These are phyloP conservation scores for Selenia dentaria DNA, from an alignment of 2,888 invertebrate genomes.

Conservation along the genomic window DNA sequence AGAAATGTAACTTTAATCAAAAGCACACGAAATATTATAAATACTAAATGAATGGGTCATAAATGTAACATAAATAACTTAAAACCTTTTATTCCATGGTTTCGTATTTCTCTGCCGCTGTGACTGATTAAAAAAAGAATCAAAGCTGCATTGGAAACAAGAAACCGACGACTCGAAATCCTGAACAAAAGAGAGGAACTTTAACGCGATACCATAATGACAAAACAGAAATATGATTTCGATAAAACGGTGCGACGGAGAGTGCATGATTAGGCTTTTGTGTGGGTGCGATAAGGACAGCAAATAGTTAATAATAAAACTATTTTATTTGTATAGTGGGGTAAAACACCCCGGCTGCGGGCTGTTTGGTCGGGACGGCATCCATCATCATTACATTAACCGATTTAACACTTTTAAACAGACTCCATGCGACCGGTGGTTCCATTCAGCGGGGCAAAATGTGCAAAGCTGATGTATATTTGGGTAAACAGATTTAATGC, in stretches of 20 bases:
- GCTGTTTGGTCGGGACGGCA: slow-evolving; percentile 78
- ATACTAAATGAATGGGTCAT: slow-evolving; percentile 34
- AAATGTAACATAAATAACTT: slow-evolving; percentile 40
- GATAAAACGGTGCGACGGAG: slow-evolving; percentile 76
- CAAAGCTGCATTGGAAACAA: slow-evolving; percentile 75
- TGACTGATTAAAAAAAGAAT: slow-evolving; percentile 65
- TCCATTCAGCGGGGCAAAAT: slow-evolving; percentile 44
- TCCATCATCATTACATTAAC: slow-evolving; percentile 85
- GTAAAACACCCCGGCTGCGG: slow-evolving; percentile 84
- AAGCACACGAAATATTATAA: slow-evolving; percentile 22
- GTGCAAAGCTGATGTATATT: slow-evolving; percentile 37
- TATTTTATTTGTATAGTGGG: slow-evolving; percentile 84
- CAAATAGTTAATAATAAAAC: slow-evolving; percentile 81
- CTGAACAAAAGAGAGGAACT: slow-evolving; percentile 81
- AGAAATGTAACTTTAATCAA: slow-evolving; percentile 31
- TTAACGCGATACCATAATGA: slow-evolving; percentile 82
- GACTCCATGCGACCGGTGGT: slow-evolving; percentile 71
- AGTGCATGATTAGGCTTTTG: slow-evolving; percentile 49
- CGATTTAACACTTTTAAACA: slow-evolving; percentile 84
- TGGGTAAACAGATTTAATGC: slow-evolving; percentile 28
- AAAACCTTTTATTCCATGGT: slow-evolving; percentile 34
- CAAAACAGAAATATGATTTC: slow-evolving; percentile 85
- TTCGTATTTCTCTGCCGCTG: slow-evolving; percentile 65
- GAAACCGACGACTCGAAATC: slow-evolving; percentile 76
- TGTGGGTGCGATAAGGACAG: slow-evolving; percentile 64